A percentile compares a stretch with the other conserved stretches of the same genome.
Conservation (phyloP, 30 jellyfish, hydroid and myxozoan genomes). For the Chrysaora quinquecirrha region DNA sequence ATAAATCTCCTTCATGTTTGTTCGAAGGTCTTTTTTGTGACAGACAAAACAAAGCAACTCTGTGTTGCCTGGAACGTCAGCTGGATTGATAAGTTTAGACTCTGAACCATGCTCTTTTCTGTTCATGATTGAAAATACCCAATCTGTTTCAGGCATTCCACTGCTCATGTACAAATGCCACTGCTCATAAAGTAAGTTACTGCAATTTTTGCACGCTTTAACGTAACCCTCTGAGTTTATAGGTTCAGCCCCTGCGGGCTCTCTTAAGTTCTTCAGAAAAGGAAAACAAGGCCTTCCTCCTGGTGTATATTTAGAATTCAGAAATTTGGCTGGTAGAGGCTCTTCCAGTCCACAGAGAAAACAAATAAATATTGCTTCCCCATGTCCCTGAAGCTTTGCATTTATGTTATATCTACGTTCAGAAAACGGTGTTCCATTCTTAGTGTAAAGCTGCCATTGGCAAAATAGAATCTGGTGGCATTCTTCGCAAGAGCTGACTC, state of each 20-base stretch:
- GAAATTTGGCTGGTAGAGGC: neutral
- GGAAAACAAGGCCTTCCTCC: neutral
- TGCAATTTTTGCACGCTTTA: slow-evolving; percentile 35
- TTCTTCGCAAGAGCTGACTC: slow-evolving; percentile 24
- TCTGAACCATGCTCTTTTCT: neutral
- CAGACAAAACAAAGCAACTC: slow-evolving; percentile 57
- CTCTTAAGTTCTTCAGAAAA: neutral
- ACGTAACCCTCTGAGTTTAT: slow-evolving; percentile 15
- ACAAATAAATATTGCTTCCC: neutral
- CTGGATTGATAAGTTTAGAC: neutral
- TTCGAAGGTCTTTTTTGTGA: slow-evolving; percentile 24
- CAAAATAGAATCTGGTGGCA: slow-evolving; percentile 22
- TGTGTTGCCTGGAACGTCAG: slow-evolving; percentile 25
- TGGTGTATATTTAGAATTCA: neutral
- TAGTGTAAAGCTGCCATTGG: slow-evolving; percentile 48
- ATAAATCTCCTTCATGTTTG: slow-evolving; percentile 51
- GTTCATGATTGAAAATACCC: slow-evolving; percentile 43
- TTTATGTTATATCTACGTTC: slow-evolving; percentile 25
- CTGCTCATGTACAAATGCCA: slow-evolving; percentile 66
- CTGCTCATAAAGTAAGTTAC: slow-evolving; percentile 41
- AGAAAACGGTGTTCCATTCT: slow-evolving; percentile 20
- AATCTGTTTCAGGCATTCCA: slow-evolving; percentile 50
- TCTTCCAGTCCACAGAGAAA: slow-evolving; percentile 1
- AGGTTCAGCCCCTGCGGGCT: slow-evolving; percentile 17
- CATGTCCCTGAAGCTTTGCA: neutral